Conservation (phyloP, 2,888 invertebrate species). For the Glyphotaelius pellucidus region DNA sequence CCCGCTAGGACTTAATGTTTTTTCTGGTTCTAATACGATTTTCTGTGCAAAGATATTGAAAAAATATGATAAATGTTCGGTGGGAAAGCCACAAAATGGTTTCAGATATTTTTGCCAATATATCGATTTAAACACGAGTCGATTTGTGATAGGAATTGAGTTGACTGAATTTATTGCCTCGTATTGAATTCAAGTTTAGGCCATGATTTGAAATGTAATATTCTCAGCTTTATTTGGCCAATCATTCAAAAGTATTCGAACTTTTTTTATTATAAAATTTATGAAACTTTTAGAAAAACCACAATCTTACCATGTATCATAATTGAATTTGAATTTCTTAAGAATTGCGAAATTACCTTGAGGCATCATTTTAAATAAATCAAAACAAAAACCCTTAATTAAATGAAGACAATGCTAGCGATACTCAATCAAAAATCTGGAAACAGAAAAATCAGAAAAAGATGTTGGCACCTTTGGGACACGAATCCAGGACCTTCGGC, state of each 20-base stretch:
- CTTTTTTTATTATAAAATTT: background rate
- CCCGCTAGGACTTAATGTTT: background rate
- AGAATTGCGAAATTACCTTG: too few relatives aligned
- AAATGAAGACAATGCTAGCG: too few relatives aligned
- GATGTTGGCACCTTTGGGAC: too few relatives aligned
- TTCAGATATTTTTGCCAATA: background rate
- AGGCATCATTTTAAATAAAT: too few relatives aligned
- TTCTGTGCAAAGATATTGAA: background rate
- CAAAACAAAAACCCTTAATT: too few relatives aligned
- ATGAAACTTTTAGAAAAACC: background rate
- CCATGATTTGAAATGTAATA: background rate
- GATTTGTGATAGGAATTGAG: background rate
- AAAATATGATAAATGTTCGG: background rate
- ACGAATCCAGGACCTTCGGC: too few relatives aligned
- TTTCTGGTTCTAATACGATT: background rate
- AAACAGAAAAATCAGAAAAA: too few relatives aligned
- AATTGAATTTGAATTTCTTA: too few relatives aligned
- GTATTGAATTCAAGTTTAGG: background rate
- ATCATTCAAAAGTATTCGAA: too few relatives aligned
- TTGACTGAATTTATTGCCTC: background rate
- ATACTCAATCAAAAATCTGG: too few relatives aligned
- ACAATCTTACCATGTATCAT: too few relatives aligned
- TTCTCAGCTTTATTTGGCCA: background rate
- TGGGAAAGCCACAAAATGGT: background rate
- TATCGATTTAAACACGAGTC: background rate